Percentiles rank a stretch among this genome's conserved stretches.
These are phyloP conservation scores for Simalia tracyae DNA, from an alignment of 2,797 vertebrate species.

Conservation along the genomic window DNA sequence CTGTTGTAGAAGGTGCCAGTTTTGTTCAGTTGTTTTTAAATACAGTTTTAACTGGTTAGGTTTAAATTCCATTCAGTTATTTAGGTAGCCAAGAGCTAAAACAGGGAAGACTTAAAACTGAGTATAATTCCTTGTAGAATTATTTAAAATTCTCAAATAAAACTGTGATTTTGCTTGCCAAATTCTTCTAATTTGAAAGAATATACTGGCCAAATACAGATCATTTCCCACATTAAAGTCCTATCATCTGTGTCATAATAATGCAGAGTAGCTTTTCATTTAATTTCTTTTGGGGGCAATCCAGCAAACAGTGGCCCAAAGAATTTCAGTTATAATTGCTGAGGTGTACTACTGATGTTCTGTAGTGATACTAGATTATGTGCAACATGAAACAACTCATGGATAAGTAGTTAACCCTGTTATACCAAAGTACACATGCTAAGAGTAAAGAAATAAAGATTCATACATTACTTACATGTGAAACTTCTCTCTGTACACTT, in stretches of 20 bases:
- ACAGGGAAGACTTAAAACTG: neutral
- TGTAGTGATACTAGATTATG: neutral
- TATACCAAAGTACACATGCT: neutral
- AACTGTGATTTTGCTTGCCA: neutral
- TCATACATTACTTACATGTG: neutral
- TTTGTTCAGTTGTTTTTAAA: constrained; percentile 6
- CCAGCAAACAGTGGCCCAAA: neutral
- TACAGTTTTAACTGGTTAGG: neutral
- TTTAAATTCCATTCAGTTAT: neutral
- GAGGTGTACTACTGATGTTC: neutral
- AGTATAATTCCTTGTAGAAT: neutral
- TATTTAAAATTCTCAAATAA: neutral
- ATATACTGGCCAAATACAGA: neutral
- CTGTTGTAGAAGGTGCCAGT: neutral
- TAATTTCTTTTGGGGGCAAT: neutral
- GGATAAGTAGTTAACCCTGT: neutral
- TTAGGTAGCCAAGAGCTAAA: neutral
- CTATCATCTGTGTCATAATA: neutral
- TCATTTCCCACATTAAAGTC: neutral
- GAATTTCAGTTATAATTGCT: neutral
- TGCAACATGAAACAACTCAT: neutral
- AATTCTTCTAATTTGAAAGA: neutral
- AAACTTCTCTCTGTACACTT: neutral
- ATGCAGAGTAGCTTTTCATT: neutral
- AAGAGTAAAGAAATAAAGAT: neutral